Evolutionary conservation across 2,888 invertebrate species (phyloP).

Genomic region (Drosophila robusta): DNA sequence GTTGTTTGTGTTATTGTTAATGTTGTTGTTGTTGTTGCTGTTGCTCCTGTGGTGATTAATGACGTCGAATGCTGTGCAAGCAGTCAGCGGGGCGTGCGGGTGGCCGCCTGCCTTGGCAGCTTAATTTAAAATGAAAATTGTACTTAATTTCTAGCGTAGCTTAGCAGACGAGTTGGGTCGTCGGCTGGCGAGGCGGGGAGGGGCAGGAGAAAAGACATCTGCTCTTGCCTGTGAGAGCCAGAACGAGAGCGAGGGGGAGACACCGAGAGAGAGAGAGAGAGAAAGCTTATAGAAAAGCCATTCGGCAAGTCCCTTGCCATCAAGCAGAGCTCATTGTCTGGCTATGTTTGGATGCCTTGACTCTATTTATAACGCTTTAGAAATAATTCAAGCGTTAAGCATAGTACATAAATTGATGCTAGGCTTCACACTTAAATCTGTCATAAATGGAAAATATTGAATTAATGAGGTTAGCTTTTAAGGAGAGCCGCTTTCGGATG

Average conservation of each 20-base stretch:
- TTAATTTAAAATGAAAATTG: conserved; percentile 80
- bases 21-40: conserved; percentile 43
- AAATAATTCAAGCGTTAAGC: conserved; percentile 35
- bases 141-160: conserved; percentile 73
- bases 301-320: conserved; percentile 15
- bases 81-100: conserved; percentile 21
- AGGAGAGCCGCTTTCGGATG: not conserved
- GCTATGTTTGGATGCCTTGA: conserved; percentile 14
- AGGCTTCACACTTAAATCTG: conserved; percentile 15
- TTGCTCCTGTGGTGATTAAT: conserved; percentile 73
- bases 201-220: conserved; percentile 38
- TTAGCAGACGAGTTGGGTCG: conserved; percentile 23
- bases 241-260: not conserved
- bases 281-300: conserved; percentile 52
- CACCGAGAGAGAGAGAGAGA: conserved; percentile 1
- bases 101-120: conserved; percentile 62
- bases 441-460: conserved; percentile 23
- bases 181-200: not conserved
- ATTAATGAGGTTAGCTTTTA: not conserved
- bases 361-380: conserved; percentile 50
- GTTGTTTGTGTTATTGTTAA: conserved; percentile 22
- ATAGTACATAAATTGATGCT: conserved; percentile 19
- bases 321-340: conserved; percentile 50
- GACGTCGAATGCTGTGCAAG: conserved; percentile 70
- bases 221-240: conserved; percentile 28